Conservation (phyloP, 2,888 invertebrate genomes). For the Spilarctia lutea region DNA sequence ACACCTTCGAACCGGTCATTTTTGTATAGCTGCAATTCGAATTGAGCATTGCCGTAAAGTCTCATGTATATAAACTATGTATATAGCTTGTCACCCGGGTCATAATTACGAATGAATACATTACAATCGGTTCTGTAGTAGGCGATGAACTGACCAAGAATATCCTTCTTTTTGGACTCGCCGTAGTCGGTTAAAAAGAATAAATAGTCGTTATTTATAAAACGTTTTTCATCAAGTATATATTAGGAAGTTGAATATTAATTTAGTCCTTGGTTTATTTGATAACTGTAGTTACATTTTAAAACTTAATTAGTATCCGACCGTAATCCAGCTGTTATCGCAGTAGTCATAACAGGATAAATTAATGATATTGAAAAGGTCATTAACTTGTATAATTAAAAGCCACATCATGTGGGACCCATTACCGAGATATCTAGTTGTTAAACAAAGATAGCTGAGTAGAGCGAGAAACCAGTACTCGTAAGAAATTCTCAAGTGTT, state of each 20-base stretch:
- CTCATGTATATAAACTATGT: too few species aligned
- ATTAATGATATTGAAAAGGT: not conserved
- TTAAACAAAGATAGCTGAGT: not conserved
- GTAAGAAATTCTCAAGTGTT: not conserved
- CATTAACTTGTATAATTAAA: constrained; percentile 3
- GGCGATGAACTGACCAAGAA: too few species aligned
- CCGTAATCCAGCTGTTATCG: constrained; percentile 7
- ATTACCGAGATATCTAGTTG: not conserved
- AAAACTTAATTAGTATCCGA: not conserved
- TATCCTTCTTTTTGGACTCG: too few species aligned
- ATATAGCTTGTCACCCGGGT: too few species aligned
- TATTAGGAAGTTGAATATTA: not conserved
- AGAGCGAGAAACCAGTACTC: not conserved
- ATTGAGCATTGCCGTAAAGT: too few species aligned
- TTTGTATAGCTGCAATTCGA: not conserved
- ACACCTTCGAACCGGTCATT: too few species aligned
- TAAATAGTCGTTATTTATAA: not conserved
- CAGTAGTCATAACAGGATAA: constrained; percentile 2
- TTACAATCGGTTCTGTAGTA: too few species aligned
- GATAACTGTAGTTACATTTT: not conserved
- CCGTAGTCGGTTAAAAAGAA: too few species aligned
- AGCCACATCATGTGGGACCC: not conserved
- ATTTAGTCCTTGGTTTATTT: not conserved
- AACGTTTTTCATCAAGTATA: not conserved
- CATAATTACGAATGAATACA: too few species aligned